Evolutionary conservation across 2,113 vertebrate species (phyloP).

Genomic region (cattle (Bos taurus)): DNA sequence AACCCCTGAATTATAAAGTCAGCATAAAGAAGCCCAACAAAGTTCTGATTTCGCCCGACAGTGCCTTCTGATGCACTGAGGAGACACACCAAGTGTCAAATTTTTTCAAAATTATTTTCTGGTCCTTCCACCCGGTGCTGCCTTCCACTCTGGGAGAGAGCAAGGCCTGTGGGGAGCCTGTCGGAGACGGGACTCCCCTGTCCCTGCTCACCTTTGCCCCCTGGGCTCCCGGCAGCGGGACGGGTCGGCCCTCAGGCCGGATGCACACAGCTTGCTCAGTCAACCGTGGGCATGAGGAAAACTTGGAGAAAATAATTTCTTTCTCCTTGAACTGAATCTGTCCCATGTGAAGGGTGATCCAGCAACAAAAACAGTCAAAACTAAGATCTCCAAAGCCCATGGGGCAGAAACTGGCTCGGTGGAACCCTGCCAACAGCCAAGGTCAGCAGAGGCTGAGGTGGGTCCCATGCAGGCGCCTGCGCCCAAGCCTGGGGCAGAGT

Average conservation of each 20-base stretch:
- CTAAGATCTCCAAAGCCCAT: background rate
- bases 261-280: background rate
- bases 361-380: background rate
- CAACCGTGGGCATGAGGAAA: fast-evolving
- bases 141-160: background rate
- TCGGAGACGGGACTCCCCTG: fast-evolving
- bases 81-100: background rate
- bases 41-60: background rate
- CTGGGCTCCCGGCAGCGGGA: background rate
- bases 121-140: background rate
- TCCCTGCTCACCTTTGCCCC: background rate
- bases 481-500: background rate
- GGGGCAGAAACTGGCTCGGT: background rate
- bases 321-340: background rate
- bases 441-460: background rate
- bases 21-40: background rate
- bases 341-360: background rate
- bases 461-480: fast-evolving
- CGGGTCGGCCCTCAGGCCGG: fast-evolving
- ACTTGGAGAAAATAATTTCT: background rate
- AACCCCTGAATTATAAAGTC: background rate
- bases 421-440: background rate
- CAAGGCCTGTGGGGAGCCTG: background rate
- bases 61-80: background rate
- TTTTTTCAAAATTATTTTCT: background rate